These are phyloP conservation scores for Pollenia labialis DNA, from an alignment of 2,888 invertebrate species.

Conservation along the genomic window DNA sequence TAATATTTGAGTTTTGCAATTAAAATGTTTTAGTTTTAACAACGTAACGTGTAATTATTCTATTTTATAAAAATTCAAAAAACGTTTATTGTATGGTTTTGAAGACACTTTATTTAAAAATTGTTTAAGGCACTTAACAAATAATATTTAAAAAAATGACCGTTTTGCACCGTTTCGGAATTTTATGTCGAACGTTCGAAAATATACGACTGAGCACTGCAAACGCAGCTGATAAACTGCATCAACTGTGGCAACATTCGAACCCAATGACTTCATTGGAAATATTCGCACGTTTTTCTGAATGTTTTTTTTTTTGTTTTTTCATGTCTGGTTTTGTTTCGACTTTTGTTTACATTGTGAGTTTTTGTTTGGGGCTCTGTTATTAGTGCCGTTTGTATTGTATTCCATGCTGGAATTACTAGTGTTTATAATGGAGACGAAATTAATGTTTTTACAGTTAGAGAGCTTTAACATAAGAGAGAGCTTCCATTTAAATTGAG, in stretches of 20 bases:
- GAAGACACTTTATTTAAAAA: conserved; percentile 40
- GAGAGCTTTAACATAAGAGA: conserved; percentile 13
- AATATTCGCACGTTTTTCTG: conserved; percentile 57
- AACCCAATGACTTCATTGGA: conserved; percentile 72
- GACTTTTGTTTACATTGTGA: conserved; percentile 45
- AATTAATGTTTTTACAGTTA: background rate
- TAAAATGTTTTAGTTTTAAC: background rate
- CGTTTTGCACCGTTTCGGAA: conserved; percentile 22
- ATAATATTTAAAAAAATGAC: background rate
- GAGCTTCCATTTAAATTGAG: background rate
- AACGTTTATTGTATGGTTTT: background rate
- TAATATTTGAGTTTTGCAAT: background rate
- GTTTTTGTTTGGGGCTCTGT: conserved; percentile 35
- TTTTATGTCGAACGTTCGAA: conserved; percentile 46
- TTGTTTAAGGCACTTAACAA: conserved; percentile 52
- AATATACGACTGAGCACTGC: conserved; percentile 76
- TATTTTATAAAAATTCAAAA: background rate
- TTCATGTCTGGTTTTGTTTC: conserved; percentile 55
- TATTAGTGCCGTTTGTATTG: conserved; percentile 15
- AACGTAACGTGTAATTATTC: too few relatives aligned
- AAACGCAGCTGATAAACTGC: conserved; percentile 73
- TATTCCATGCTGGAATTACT: conserved; percentile 42
- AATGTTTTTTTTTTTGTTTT: conserved; percentile 17
- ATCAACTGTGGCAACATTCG: conserved; percentile 71
- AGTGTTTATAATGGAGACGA: conserved; percentile 8